Base-by-base conservation (phyloP, 2,797 vertebrate genomes). In the Centroberyx gerrardi region DNA sequence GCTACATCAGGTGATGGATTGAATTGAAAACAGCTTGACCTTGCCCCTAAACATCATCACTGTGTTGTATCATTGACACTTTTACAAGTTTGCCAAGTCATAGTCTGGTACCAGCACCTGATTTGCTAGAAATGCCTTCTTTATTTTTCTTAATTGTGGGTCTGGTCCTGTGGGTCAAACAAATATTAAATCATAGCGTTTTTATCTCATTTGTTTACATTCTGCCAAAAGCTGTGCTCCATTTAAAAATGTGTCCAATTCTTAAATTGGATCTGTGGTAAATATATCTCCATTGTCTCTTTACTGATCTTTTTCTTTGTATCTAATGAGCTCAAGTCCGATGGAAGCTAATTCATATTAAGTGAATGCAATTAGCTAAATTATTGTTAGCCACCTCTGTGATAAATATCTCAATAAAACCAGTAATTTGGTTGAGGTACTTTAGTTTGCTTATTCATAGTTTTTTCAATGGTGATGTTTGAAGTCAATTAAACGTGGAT, bases 1-100 rank as follows among this genome's bases (percentile, higher is more conserved):
- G 58, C 87, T 88, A 72, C 74, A 38, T 88, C 83, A 87, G 85
- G 69, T 89, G 88, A 92, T 88, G 76, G 82, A 92, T 88, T 76
- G 80, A 60, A 90, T 86, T 86, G 77, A 90, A 79, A 87, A 56
- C 62, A 65, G 68, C 40, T 83, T 83, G 87, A 91, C 89, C 87
- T 87, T 78, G 82, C 73, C 68, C 81, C n/a, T 33, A 63, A 85
- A 84, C 79, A 61, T 82, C 77, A 75, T 78, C 52, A 42, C 61
- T 81, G 75, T 69, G 81, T 82, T 48, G 67, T 68, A 72, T 83
- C 83, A 79, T 28, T 87, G 83, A 78, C 73, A 75, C 54, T 58
- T 22, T 14, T 2, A 27, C 66, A 77, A 74, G 71, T 79, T 82
- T 74, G 81, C 68, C 52, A 70, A 80, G 82, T 81, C 75, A 70